These are phyloP conservation scores for Epizoanthus rinbou DNA, from an alignment of 92 coral and sea anemone genomes.

Conservation along the genomic window DNA sequence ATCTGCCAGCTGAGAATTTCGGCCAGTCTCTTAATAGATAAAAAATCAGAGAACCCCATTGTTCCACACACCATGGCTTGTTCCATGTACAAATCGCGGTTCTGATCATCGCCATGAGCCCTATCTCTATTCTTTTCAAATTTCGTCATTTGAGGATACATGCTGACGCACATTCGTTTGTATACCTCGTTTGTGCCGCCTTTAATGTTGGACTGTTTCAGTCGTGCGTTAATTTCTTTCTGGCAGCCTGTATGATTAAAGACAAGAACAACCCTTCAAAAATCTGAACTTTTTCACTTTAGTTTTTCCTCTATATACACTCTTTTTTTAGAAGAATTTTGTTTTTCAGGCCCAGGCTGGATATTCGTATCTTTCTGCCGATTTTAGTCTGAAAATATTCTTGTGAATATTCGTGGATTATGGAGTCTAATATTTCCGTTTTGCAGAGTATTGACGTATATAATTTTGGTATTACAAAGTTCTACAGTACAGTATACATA, in stretches of 20 bases:
- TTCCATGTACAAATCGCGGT: slow-evolving; percentile 83
- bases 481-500: no score
- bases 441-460: no score
- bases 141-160: slow-evolving; percentile 87
- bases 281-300: no score
- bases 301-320: no score
- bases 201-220: slow-evolving; percentile 51
- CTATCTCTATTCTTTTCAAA: slow-evolving; percentile 43
- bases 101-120: neutral
- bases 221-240: slow-evolving; percentile 50
- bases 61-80: slow-evolving; percentile 91
- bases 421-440: no score
- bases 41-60: slow-evolving; percentile 75
- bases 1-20: slow-evolving; percentile 76
- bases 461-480: no score
- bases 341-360: no score
- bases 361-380: no score
- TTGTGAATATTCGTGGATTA: no score
- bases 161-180: slow-evolving; percentile 79
- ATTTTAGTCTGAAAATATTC: no score
- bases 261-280: neutral
- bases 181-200: slow-evolving; percentile 65
- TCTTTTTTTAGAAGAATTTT: no score
- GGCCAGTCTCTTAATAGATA: slow-evolving; percentile 56
- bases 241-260: slow-evolving; percentile 61